Evolutionary conservation across 2,888 invertebrate genomes (phyloP).

Genomic region (Hirtodrosophila duncani): DNA sequence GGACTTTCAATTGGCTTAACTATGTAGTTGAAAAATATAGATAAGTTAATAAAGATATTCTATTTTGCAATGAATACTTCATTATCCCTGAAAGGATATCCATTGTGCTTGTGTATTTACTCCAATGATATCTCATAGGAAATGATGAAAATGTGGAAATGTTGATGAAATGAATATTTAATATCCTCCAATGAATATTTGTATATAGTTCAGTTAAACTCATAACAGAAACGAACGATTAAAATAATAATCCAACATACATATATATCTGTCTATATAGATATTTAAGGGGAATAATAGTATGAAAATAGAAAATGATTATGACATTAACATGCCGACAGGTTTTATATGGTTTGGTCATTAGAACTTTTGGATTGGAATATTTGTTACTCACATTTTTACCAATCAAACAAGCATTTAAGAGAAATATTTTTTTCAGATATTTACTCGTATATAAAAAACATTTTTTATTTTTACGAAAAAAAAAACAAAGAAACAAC

Average conservation of each 20-base stretch:
- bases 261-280: constrained; percentile 2
- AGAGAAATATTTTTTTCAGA: constrained; percentile 72
- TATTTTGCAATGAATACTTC: no score
- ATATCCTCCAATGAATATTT: constrained; percentile 16
- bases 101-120: no score
- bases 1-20: no score
- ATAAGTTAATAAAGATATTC: no score
- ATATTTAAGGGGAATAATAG: constrained; percentile 1
- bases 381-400: constrained; percentile 77
- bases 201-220: no score
- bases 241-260: constrained; percentile 19
- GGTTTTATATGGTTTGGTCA: constrained; percentile 10
- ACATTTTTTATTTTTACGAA: constrained; percentile 37
- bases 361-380: constrained; percentile 56
- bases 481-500: constrained; percentile 59
- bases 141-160: no score
- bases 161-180: no score
- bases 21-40: no score
- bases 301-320: constrained; percentile 18
- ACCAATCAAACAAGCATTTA: constrained; percentile 78
- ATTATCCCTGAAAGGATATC: no score
- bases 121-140: no score
- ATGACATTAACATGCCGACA: constrained; percentile 46
- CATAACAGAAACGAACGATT: neutral
- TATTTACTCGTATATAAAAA: constrained; percentile 42